Evolutionary conservation across 1,140 invertebrate genomes (phyloP).

Genomic region (Tenebrio molitor): DNA sequence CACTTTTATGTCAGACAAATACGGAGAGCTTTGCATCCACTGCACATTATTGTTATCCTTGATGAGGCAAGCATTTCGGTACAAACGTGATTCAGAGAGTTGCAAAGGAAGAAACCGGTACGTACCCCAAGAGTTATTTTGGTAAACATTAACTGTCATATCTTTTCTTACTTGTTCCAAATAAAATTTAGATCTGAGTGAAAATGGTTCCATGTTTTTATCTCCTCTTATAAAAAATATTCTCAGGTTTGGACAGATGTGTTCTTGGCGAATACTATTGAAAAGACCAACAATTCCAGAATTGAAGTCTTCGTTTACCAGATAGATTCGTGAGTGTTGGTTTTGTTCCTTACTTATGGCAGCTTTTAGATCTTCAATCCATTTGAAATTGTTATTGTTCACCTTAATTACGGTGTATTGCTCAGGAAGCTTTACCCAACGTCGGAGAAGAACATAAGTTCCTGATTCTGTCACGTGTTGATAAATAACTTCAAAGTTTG

Average conservation of each 20-base stretch:
- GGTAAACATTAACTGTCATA: conserved; percentile 87
- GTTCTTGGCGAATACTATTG: conserved; percentile 89
- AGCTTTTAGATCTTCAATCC: conserved; percentile 86
- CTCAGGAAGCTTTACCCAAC: conserved; percentile 63
- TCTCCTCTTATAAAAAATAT: conserved; percentile 78
- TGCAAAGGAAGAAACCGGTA: conserved; percentile 84
- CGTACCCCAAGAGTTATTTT: conserved; percentile 85
- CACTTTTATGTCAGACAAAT: background rate
- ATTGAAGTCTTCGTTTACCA: conserved; percentile 75
- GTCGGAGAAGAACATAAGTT: conserved; percentile 74
- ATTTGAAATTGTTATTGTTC: conserved; percentile 79
- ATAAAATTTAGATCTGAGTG: conserved; percentile 72
- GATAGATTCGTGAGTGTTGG: conserved; percentile 75
- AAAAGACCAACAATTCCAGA: conserved; percentile 89
- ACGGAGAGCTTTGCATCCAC: conserved; percentile 3
- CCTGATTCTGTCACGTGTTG: conserved; percentile 73
- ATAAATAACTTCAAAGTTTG: conserved; percentile 66
- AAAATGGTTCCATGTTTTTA: conserved; percentile 73
- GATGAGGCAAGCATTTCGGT: background rate
- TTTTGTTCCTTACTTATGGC: conserved; percentile 73
- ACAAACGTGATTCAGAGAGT: conserved; percentile 77
- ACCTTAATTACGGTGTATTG: conserved; percentile 72
- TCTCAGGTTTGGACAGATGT: conserved; percentile 81
- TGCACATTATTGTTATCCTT: background rate
- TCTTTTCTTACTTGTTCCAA: conserved; percentile 79